A percentile compares a stretch with the other conserved stretches of the same genome.
Conservation (phyloP, 2,888 invertebrate genomes). For the Melanophora roralis region DNA sequence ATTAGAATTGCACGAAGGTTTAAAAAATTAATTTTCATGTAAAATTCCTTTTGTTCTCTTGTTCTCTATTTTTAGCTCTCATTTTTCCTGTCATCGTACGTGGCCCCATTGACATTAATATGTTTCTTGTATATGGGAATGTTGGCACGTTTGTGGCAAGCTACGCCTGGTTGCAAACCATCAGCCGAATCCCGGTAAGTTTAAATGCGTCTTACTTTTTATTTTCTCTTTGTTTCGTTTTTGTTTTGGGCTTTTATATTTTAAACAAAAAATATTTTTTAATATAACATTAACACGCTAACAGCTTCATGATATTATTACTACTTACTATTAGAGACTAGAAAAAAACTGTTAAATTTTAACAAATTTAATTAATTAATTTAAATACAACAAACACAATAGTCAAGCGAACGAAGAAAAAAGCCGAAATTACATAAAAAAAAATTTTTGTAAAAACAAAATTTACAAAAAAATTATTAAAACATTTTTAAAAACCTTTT, state of each 20-base stretch:
- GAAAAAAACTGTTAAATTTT: too few species aligned
- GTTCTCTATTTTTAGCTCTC: conserved; percentile 80
- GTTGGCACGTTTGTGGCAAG: conserved; percentile 90
- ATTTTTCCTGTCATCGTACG: conserved; percentile 92
- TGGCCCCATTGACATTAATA: conserved; percentile 90
- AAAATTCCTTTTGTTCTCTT: background rate
- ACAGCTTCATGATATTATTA: conserved; percentile 20
- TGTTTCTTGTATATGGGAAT: conserved; percentile 92
- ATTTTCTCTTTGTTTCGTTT: conserved; percentile 4
- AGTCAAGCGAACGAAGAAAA: background rate
- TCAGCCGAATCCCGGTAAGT: conserved; percentile 83
- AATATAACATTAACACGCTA: conserved; percentile 5
- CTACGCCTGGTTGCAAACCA: conserved; percentile 86
- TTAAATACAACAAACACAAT: conserved; percentile 15
- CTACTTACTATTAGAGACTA: conserved; percentile 1
- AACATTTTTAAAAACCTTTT: too few species aligned
- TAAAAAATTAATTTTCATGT: conserved; percentile 1
- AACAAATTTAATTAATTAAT: too few species aligned
- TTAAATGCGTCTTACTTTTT: conserved; percentile 34
- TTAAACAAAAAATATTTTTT: too few species aligned
- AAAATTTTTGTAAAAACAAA: too few species aligned
- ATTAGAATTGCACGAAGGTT: background rate
- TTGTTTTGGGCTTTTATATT: background rate
- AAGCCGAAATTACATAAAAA: too few species aligned
- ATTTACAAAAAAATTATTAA: background rate